Evolutionary conservation across 37 sponge, comb jelly and placozoan genomes (phyloP), one percentile per base, ranked within the genome.

Genomic region (Mnemiopsis leidyi): DNA sequence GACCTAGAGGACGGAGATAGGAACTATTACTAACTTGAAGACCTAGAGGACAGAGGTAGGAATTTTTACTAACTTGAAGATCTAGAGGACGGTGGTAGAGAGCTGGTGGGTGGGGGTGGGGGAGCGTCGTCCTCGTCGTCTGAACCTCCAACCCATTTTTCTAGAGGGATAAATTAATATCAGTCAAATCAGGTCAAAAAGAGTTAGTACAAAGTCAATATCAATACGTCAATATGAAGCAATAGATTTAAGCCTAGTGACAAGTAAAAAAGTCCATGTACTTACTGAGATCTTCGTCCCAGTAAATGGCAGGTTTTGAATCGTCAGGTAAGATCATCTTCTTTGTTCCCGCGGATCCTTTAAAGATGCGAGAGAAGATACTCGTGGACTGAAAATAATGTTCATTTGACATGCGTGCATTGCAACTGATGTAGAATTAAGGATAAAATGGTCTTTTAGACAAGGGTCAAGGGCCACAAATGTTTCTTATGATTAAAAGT

Each of bases 41-140:
- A n/a, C n/a, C n/a, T n/a, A n/a, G n/a, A n/a, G n/a, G n/a, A n/a
- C n/a, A n/a, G n/a, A n/a, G n/a, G n/a, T n/a, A n/a, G n/a, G n/a
- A n/a, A n/a, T n/a, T n/a, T n/a, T n/a, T n/a, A n/a, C n/a, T 39
- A 9, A 85, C 90, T 40, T 85, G 90, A 85, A 26, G 90, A 85
- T 85, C 61, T 28, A 3, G 90, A 85, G 3, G 90, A 85, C n/a
- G 61, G 38, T 39, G 61, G 61, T 23, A 85, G 90, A 37, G 90
- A 85, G 48, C 38, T 9, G 0, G 48, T 85, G 3, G 90, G 90
- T 20, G 90, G 90, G 40, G 90, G 90, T 28, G 90, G 90, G 21
- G 90, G 61, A 0, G 40, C 61, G 2, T 85, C 90, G 1, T 85
- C 90, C 40, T 85, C 90, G 39, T 85, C 90, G 39, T 85, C 90